Evolutionary conservation across 2,113 vertebrate species (phyloP).

Genomic region (Vombatus ursinus): DNA sequence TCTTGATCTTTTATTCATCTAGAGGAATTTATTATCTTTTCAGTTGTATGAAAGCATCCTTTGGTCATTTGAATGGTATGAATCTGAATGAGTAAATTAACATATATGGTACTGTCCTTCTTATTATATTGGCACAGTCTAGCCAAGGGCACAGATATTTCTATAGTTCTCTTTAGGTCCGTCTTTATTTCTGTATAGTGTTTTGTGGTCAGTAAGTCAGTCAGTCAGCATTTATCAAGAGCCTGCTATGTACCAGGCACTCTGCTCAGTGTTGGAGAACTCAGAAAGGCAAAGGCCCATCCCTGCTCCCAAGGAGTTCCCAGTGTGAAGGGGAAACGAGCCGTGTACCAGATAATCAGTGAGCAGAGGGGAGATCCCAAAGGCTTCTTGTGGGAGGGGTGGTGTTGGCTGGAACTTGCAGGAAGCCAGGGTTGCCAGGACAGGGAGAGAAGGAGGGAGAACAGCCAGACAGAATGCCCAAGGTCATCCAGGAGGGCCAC

Average conservation of each 20-base stretch:
- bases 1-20: not conserved
- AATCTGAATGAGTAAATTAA: not conserved
- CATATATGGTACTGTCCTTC: not conserved
- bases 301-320: too few species aligned
- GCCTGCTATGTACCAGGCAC: too few species aligned
- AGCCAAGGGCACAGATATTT: not conserved
- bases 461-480: too few species aligned
- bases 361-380: too few species aligned
- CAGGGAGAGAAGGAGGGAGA: too few species aligned
- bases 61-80: not conserved
- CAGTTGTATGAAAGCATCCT: not conserved
- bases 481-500: too few species aligned
- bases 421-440: too few species aligned
- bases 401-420: too few species aligned
- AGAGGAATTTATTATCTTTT: not conserved
- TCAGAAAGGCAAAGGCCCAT: too few species aligned
- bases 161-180: not conserved
- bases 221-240: not conserved
- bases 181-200: not conserved
- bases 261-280: not conserved
- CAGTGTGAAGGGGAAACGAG: too few species aligned
- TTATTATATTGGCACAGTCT: not conserved
- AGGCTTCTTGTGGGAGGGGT: too few species aligned
- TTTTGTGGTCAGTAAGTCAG: not conserved
- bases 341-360: too few species aligned